phyloP scores from a whole-genome alignment of 2,888 invertebrate genomes.

The Acanthosepion lycidas region DNA sequence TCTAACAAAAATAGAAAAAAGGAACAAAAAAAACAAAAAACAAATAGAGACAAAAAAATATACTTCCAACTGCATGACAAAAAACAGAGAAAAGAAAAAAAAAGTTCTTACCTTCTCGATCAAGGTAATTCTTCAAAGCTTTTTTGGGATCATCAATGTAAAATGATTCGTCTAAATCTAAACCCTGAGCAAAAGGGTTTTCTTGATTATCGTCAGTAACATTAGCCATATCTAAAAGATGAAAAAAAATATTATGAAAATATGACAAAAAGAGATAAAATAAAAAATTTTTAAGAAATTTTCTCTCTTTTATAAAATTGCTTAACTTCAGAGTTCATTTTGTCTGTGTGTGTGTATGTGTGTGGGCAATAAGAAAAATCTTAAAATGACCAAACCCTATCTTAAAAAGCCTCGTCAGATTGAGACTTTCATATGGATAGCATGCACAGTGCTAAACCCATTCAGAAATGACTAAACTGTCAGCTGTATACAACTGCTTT shows the following conservation, averaged over 20 bases:
- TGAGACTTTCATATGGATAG: no score
- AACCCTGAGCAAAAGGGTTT: conserved; percentile 65
- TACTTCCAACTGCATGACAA: conserved; percentile 58
- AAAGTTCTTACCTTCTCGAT: conserved; percentile 83
- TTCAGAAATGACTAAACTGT: no score
- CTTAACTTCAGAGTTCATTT: no score
- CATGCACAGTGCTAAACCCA: no score
- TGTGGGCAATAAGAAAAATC: no score
- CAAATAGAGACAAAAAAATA: neutral
- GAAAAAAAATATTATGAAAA: neutral
- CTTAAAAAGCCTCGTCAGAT: no score
- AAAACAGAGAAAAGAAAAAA: conserved; percentile 38
- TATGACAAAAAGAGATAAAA: neutral
- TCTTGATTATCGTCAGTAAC: conserved; percentile 62
- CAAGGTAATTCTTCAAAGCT: conserved; percentile 93
- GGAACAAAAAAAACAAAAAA: neutral
- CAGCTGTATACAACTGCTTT: no score
- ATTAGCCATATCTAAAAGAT: conserved; percentile 52
- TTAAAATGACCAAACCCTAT: no score
- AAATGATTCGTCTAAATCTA: conserved; percentile 83
- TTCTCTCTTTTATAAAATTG: no score
- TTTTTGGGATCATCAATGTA: conserved; percentile 96
- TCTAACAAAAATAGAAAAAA: no score
- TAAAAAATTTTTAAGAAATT: no score
- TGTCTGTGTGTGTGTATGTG: no score